Conservation (phyloP, 2,888 invertebrate species). For the Incurvaria masculella region DNA sequence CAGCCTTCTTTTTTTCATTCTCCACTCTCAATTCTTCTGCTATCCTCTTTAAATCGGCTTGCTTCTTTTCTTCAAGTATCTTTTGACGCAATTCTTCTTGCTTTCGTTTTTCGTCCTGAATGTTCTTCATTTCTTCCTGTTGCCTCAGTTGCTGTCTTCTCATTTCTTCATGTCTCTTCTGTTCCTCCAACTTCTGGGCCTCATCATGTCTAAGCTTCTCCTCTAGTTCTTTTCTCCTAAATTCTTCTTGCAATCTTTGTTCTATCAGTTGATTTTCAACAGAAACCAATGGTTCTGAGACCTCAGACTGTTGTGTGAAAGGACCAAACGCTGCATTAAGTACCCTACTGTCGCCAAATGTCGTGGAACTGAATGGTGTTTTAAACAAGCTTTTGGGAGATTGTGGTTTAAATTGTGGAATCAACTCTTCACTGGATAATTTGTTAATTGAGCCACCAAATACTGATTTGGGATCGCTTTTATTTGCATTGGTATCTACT, state of each 20-base stretch:
- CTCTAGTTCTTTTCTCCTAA: slow-evolving; percentile 14
- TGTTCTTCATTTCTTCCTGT: slow-evolving; percentile 25
- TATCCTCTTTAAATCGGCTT: slow-evolving; percentile 29
- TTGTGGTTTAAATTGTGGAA: slow-evolving; percentile 12
- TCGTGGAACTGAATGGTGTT: not conserved
- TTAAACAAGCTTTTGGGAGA: slow-evolving; percentile 42
- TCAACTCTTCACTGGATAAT: not conserved
- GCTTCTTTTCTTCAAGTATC: slow-evolving; percentile 30
- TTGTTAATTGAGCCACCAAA: not conserved
- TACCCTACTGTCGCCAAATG: not conserved
- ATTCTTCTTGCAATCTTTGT: slow-evolving; percentile 19
- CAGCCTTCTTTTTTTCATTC: slow-evolving; percentile 33
- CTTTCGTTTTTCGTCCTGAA: slow-evolving; percentile 13
- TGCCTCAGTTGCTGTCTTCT: slow-evolving; percentile 31
- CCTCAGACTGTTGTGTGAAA: not conserved
- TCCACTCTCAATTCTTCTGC: slow-evolving; percentile 20
- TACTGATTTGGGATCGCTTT: not conserved
- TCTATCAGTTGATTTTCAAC: slow-evolving; percentile 13
- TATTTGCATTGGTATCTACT: not conserved
- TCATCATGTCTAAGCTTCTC: slow-evolving; percentile 12
- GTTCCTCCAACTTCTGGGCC: slow-evolving; percentile 13
- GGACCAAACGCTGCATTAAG: not conserved
- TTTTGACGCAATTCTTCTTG: slow-evolving; percentile 23
- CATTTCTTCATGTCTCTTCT: slow-evolving; percentile 24
- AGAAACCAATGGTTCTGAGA: slow-evolving; percentile 19